Evolutionary conservation across 2,797 vertebrate species (phyloP).

Genomic region (Lutjanus argentimaculatus): DNA sequence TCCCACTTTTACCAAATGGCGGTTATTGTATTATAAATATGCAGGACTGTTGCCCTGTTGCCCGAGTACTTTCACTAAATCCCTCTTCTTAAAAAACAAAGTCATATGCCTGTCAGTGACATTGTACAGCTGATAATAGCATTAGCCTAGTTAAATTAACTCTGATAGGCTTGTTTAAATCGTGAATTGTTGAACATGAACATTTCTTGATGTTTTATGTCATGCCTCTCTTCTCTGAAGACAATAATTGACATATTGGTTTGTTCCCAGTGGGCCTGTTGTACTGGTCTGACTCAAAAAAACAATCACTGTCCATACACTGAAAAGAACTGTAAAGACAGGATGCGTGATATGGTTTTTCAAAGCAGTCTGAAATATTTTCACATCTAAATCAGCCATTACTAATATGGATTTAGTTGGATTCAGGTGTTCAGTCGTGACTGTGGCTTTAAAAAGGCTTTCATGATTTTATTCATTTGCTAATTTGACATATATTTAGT

Average conservation of each 20-base stretch:
- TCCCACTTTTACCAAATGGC: constrained; percentile 42
- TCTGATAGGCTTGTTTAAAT: constrained; percentile 27
- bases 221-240: constrained; percentile 16
- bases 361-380: neutral
- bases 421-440: neutral
- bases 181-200: constrained; percentile 24
- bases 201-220: constrained; percentile 29
- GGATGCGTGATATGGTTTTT: neutral
- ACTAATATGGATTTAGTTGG: neutral
- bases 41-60: constrained; percentile 13
- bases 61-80: constrained; percentile 51
- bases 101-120: constrained; percentile 40
- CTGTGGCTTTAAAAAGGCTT: neutral
- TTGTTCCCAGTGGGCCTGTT: constrained; percentile 24
- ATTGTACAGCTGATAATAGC: constrained; percentile 17
- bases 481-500: constrained; percentile 1
- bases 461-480: neutral
- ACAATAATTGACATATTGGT: constrained; percentile 28
- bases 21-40: constrained; percentile 51
- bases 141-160: constrained; percentile 28
- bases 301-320: neutral
- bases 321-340: constrained; percentile 1
- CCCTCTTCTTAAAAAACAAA: constrained; percentile 31
- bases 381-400: constrained; percentile 1
- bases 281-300: neutral